phyloP scores from a whole-genome alignment of 2,797 vertebrate genomes.

The Austrolebias charrua region DNA sequence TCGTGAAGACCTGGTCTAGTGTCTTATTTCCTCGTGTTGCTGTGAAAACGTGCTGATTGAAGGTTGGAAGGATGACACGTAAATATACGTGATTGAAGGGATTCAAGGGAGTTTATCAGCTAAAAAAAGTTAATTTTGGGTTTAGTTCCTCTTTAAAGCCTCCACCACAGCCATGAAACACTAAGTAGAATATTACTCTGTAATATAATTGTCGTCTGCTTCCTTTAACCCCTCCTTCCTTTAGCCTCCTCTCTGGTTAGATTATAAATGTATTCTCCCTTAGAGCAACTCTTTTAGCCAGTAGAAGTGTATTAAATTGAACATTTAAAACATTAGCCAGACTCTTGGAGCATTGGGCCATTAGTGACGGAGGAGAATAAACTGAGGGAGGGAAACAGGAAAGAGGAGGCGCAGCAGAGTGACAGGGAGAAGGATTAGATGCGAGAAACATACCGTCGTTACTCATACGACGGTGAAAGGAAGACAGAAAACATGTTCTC shows the following conservation, averaged over 20 bases:
- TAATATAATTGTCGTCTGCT: slow-evolving; percentile 51
- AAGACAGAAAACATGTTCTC: slow-evolving; percentile 60
- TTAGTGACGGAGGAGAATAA: slow-evolving; percentile 44
- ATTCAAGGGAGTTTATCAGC: too few relatives aligned
- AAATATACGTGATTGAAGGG: too few relatives aligned
- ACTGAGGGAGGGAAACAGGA: slow-evolving; percentile 38
- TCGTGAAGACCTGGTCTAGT: too few relatives aligned
- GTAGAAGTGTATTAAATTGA: slow-evolving; percentile 55
- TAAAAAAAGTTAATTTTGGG: too few relatives aligned
- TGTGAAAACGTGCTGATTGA: too few relatives aligned
- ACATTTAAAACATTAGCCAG: slow-evolving; percentile 65
- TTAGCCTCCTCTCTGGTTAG: slow-evolving; percentile 27
- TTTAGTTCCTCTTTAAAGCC: too few relatives aligned
- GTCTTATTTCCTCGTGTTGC: too few relatives aligned
- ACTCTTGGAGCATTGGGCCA: slow-evolving; percentile 42
- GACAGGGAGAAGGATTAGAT: slow-evolving; percentile 39
- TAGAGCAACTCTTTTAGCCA: slow-evolving; percentile 40
- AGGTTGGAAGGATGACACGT: too few relatives aligned
- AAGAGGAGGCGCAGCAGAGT: slow-evolving; percentile 41
- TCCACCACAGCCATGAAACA: slow-evolving; percentile 34
- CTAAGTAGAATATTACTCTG: slow-evolving; percentile 51
- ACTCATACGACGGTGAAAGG: slow-evolving; percentile 57
- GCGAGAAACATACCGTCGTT: slow-evolving; percentile 46
- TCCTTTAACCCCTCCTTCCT: slow-evolving; percentile 31
- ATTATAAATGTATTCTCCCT: slow-evolving; percentile 61